Percentiles rank a stretch among this genome's conserved stretches.
phyloP scores from a whole-genome alignment of 2,888 invertebrate genomes.

The Fragum whitleyi region DNA sequence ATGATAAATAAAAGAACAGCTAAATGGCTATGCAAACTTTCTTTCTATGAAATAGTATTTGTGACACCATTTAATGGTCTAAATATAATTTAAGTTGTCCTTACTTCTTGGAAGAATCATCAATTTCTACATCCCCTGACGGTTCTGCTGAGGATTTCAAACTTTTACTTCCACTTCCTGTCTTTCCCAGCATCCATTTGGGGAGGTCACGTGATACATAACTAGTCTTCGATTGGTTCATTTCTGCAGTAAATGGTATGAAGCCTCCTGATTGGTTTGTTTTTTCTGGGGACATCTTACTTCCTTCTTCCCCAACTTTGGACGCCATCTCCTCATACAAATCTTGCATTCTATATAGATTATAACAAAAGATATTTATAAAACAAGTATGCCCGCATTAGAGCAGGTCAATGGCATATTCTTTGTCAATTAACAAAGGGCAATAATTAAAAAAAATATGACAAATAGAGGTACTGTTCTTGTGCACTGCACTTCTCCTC shows the following conservation, averaged over 20 bases:
- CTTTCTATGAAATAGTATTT: too few species aligned
- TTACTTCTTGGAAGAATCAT: neutral
- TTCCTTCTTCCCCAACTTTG: constrained; percentile 48
- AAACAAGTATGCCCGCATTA: too few species aligned
- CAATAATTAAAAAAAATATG: too few species aligned
- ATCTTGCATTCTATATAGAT: constrained; percentile 2
- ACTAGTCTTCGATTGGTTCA: constrained; percentile 26
- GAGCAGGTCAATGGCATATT: too few species aligned
- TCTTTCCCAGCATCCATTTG: constrained; percentile 68
- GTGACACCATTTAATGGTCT: too few species aligned
- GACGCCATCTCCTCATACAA: constrained; percentile 51
- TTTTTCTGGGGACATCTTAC: constrained; percentile 53
- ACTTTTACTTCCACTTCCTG: constrained; percentile 16
- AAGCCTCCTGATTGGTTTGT: constrained; percentile 9
- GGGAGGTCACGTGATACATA: constrained; percentile 60
- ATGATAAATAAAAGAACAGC: too few species aligned
- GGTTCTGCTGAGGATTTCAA: constrained; percentile 32
- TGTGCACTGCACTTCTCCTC: too few species aligned
- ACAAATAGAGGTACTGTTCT: too few species aligned
- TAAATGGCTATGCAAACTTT: too few species aligned
- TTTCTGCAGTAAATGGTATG: neutral
- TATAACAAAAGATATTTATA: too few species aligned
- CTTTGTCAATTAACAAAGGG: too few species aligned
- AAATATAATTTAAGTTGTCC: too few species aligned
- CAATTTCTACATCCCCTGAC: constrained; percentile 20